Percentiles rank a stretch among this genome's conserved stretches.
Conservation (phyloP, 2,113 vertebrate species). For the Jacana jacana region DNA sequence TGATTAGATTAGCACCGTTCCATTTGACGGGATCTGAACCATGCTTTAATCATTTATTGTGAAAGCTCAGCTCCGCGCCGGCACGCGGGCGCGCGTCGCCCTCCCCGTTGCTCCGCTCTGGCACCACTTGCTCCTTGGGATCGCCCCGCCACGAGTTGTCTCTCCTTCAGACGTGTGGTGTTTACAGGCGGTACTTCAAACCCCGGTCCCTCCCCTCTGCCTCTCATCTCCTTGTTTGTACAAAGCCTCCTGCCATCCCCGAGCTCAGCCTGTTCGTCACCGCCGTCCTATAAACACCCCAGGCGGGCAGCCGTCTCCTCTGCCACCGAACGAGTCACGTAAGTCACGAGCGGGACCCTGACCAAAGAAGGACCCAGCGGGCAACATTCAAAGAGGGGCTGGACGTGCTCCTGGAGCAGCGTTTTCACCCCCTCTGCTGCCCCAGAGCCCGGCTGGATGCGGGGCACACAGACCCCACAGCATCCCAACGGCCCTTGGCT, state of each 20-base stretch:
- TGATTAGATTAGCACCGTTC: slow-evolving; percentile 75
- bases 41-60: slow-evolving; percentile 72
- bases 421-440: not conserved
- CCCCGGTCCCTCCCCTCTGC: slow-evolving; percentile 12
- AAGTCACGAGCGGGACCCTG: not conserved
- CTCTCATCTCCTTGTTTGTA: slow-evolving; percentile 54
- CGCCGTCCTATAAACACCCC: not conserved
- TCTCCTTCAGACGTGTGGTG: not conserved
- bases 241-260: not conserved
- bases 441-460: fast-evolving
- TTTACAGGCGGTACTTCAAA: not conserved
- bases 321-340: not conserved
- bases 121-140: not conserved
- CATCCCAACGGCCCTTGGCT: fast-evolving
- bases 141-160: not conserved
- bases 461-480: fast-evolving
- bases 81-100: not conserved
- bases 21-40: slow-evolving; percentile 71
- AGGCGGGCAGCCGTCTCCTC: not conserved
- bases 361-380: not conserved
- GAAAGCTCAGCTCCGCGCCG: slow-evolving; percentile 41
- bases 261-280: not conserved
- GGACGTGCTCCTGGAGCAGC: not conserved
- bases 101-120: not conserved
- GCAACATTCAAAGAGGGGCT: not conserved